Evolutionary conservation across 1,140 invertebrate genomes (phyloP).

Genomic region (Paracyclopina nana): DNA sequence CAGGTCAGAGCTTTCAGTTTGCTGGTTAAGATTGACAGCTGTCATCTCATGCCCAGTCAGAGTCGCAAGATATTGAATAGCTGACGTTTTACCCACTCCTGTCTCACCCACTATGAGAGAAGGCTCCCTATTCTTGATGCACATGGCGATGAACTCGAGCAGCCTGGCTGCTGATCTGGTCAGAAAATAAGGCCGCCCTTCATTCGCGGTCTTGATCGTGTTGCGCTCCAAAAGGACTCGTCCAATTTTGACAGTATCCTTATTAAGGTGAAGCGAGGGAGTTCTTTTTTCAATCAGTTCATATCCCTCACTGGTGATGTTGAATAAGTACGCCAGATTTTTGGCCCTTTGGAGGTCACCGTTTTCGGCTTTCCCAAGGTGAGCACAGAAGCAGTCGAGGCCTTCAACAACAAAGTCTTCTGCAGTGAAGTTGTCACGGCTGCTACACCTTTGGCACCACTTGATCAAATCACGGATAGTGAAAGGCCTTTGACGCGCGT

Average conservation of each 20-base stretch:
- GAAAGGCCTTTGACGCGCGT: neutral
- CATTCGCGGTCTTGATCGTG: too few relatives aligned
- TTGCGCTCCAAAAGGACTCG: neutral
- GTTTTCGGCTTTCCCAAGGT: neutral
- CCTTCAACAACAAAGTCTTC: neutral
- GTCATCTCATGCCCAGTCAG: conserved; percentile 34
- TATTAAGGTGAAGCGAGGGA: neutral
- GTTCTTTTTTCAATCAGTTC: neutral
- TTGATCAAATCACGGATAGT: neutral
- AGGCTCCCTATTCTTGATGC: conserved; percentile 61
- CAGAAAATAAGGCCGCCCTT: conserved; percentile 29
- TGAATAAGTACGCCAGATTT: neutral
- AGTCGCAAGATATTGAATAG: conserved; percentile 56
- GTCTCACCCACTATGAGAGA: conserved; percentile 93
- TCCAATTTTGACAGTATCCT: neutral
- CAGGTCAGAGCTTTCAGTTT: conserved; percentile 87
- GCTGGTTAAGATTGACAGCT: conserved; percentile 99
- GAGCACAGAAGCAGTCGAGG: neutral
- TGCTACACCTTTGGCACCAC: neutral
- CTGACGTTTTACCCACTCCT: conserved; percentile 94
- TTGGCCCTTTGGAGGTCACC: neutral
- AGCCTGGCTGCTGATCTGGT: conserved; percentile 55
- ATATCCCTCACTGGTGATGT: neutral
- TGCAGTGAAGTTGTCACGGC: neutral
- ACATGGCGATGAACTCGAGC: conserved; percentile 64